Evolutionary conservation across 2,113 vertebrate genomes (phyloP), one percentile per base, ranked within the genome.

Genomic region (Bubo bubo): DNA sequence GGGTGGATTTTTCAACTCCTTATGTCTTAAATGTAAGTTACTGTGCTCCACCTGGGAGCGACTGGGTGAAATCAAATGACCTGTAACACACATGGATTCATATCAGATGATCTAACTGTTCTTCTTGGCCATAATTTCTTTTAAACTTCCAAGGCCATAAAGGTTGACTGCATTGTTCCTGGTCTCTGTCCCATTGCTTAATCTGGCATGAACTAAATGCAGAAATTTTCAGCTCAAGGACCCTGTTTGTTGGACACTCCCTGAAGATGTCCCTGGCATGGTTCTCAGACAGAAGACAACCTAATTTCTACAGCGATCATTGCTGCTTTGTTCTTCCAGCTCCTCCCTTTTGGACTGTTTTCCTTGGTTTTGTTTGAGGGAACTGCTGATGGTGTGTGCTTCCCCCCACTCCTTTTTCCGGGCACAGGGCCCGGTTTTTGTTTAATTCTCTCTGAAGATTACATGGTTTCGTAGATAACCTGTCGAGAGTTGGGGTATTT

Each of bases 311-410:
- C 28, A 56, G 64, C 0, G 5, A 24, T 83, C 8, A 1, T 45
- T 67, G 39, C 77, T 88, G 66, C 77, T 95, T 94, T 92, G 81
- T 92, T 85, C 81, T 91, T 55, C 56, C 74, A 85, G 81, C 90
- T 96, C 77, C 93, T 96, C 87, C 93, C 87, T 79, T 60, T 17
- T 55, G 72, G 68, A 8, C 60, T 81, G 35, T 87, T 96, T 89
- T 50, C 86, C 86, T 84, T 43, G 55, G 32, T n/a, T 81, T 94
- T 83, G 32, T 87, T 68, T 35, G 91, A 90, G 92, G 91, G 91
- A 93, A 89, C 6, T 47, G 73, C 74, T 74, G 76, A 74, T 84
- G 79, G 17, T 23, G 49, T 41, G 50, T 1, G 1, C 58, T 87
- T 74, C 34, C 60, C 66, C 55, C n/a, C 2, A 0, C 73, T 83